Percentiles rank a stretch among this genome's conserved stretches.
Conservation (phyloP, 2,888 invertebrate species). For the Tiphia femorata region DNA sequence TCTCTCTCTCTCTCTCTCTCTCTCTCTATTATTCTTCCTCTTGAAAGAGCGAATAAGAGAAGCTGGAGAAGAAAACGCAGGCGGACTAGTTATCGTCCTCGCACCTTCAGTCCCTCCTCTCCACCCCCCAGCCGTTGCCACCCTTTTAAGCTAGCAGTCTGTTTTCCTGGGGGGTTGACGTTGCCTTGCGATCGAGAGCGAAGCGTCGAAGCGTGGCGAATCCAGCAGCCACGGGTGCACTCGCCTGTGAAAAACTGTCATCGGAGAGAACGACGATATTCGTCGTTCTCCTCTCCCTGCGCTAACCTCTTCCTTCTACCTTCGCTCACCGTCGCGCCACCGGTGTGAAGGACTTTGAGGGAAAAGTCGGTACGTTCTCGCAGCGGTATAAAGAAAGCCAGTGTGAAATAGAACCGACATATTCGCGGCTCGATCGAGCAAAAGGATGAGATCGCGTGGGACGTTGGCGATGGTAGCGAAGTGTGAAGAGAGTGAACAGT, state of each 20-base stretch:
- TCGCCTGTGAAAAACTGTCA: constrained; percentile 24
- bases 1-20: too few relatives aligned
- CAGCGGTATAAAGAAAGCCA: background rate
- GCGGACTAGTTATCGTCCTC: too few relatives aligned
- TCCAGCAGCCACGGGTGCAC: constrained; percentile 13
- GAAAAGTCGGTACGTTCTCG: too few relatives aligned
- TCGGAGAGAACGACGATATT: constrained; percentile 17
- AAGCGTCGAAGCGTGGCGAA: too few relatives aligned
- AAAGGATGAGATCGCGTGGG: background rate
- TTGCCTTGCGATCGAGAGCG: too few relatives aligned
- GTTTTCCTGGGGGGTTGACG: too few relatives aligned
- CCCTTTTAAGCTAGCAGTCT: too few relatives aligned
- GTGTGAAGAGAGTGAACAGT: background rate
- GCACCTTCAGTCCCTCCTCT: too few relatives aligned
- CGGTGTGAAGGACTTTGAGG: constrained; percentile 13
- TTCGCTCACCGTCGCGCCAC: background rate
- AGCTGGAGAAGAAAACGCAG: too few relatives aligned
- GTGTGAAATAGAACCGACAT: background rate
- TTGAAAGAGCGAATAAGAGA: too few relatives aligned
- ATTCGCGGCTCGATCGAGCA: background rate
- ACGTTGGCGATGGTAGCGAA: background rate
- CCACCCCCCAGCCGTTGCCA: too few relatives aligned
- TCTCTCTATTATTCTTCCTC: too few relatives aligned
- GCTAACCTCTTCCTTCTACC: background rate
- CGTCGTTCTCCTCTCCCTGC: background rate